These are phyloP conservation scores for Sorex fumeus DNA, from an alignment of 2,113 vertebrate species.

Conservation along the genomic window DNA sequence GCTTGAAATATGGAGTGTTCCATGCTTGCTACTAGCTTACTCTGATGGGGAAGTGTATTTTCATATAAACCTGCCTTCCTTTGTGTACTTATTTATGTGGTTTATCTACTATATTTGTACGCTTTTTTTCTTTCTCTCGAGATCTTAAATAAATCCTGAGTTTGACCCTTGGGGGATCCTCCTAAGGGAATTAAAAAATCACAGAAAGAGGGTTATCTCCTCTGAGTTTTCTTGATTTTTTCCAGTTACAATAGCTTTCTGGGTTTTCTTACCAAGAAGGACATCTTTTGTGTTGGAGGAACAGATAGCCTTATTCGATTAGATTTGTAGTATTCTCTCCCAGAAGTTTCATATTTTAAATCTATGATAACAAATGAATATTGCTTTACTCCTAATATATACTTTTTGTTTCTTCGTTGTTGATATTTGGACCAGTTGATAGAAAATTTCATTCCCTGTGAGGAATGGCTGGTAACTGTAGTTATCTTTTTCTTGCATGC, in stretches of 20 bases:
- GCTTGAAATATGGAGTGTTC: not conserved
- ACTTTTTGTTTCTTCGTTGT: slow-evolving; percentile 62
- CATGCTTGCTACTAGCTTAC: not conserved
- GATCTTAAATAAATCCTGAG: slow-evolving; percentile 33
- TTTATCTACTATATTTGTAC: too few relatives aligned
- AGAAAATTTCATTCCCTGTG: slow-evolving; percentile 69
- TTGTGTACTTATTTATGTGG: not conserved
- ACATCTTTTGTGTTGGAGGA: not conserved
- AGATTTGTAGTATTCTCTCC: slow-evolving; percentile 44
- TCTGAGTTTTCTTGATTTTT: slow-evolving; percentile 54
- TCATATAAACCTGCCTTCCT: not conserved
- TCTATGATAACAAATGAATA: slow-evolving; percentile 60
- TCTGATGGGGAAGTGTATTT: slow-evolving; percentile 21
- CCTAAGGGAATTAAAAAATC: slow-evolving; percentile 35
- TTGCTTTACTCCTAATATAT: slow-evolving; percentile 59
- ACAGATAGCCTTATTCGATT: slow-evolving; percentile 40
- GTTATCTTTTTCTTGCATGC: slow-evolving; percentile 43
- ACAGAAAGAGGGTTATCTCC: not conserved
- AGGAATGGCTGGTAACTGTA: slow-evolving; percentile 53
- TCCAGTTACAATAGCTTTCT: slow-evolving; percentile 35
- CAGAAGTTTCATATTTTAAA: slow-evolving; percentile 60
- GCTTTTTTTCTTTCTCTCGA: slow-evolving; percentile 42
- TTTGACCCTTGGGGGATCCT: slow-evolving; percentile 22
- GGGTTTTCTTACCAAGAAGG: slow-evolving; percentile 52
- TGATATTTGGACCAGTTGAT: slow-evolving; percentile 44